Percentiles rank a stretch among this genome's conserved stretches.
These are phyloP conservation scores for Bombycilla garrulus DNA, from an alignment of 2,113 vertebrate species.

Conservation along the genomic window DNA sequence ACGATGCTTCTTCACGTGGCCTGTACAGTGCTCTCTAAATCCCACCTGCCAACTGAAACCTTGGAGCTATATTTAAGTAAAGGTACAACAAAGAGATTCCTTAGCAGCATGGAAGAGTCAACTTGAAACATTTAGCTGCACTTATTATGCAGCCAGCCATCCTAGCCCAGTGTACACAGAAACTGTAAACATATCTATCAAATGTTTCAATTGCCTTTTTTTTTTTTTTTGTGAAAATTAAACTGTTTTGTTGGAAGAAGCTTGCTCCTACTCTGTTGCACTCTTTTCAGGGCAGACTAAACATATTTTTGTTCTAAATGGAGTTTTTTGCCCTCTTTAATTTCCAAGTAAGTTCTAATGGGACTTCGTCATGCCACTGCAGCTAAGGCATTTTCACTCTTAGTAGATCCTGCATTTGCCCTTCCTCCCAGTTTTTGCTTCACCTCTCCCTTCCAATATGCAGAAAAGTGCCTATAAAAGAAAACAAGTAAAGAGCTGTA, in stretches of 20 bases:
- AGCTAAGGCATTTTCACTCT: not conserved
- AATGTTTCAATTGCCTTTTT: not conserved
- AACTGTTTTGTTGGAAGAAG: not conserved
- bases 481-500: no score
- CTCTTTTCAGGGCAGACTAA: not conserved
- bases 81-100: not conserved
- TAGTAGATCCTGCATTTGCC: not conserved
- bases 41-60: not conserved
- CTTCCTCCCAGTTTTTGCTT: not conserved
- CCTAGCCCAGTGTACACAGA: not conserved
- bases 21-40: not conserved
- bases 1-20: not conserved
- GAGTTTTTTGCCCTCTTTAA: accelerated
- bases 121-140: not conserved
- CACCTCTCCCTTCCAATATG: not conserved
- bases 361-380: not conserved
- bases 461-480: not conserved
- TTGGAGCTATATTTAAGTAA: not conserved
- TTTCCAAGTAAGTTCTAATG: not conserved
- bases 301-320: not conserved
- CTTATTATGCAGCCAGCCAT: not conserved
- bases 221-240: not conserved
- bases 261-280: not conserved
- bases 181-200: not conserved
- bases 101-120: not conserved